A percentile compares a stretch with the other conserved stretches of the same genome.
Conservation (phyloP, 2,797 vertebrate species). For the Oreortyx pictus region DNA sequence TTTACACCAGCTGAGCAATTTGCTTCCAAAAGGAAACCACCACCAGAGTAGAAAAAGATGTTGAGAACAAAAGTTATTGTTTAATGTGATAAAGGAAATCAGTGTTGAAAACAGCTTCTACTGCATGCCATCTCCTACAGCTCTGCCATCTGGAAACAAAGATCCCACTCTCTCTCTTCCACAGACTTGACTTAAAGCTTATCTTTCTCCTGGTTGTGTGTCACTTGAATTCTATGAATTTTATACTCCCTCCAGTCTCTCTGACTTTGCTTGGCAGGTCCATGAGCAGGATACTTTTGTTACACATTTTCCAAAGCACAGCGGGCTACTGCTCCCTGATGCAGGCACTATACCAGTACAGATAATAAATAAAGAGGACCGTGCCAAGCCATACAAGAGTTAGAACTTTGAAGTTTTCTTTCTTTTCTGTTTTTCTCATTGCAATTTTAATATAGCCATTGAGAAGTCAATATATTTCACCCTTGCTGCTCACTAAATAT, state of each 20-base stretch:
- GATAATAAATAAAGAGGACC: slow-evolving; percentile 29
- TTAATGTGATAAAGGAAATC: slow-evolving; percentile 49
- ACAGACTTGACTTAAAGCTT: not conserved
- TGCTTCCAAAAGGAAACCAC: slow-evolving; percentile 36
- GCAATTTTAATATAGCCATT: slow-evolving; percentile 18
- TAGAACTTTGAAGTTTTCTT: slow-evolving; percentile 19
- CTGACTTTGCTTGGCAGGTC: not conserved
- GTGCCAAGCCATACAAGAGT: slow-evolving; percentile 22
- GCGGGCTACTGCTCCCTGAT: not conserved
- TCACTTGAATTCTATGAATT: not conserved
- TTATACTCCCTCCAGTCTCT: not conserved
- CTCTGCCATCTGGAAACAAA: not conserved
- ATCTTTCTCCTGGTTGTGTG: not conserved
- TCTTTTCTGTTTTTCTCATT: slow-evolving; percentile 28
- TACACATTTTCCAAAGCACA: not conserved
- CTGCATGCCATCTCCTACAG: slow-evolving; percentile 24
- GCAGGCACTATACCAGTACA: slow-evolving; percentile 8
- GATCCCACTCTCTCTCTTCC: not conserved
- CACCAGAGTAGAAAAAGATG: slow-evolving; percentile 56
- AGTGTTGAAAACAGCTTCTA: slow-evolving; percentile 35
- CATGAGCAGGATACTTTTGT: not conserved
- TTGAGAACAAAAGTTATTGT: slow-evolving; percentile 54
- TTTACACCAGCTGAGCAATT: not conserved
- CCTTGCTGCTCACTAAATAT: slow-evolving; percentile 6
- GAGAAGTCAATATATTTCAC: slow-evolving; percentile 43